Evolutionary conservation across 2,797 vertebrate species (phyloP).

Genomic region (Botia almorhae): DNA sequence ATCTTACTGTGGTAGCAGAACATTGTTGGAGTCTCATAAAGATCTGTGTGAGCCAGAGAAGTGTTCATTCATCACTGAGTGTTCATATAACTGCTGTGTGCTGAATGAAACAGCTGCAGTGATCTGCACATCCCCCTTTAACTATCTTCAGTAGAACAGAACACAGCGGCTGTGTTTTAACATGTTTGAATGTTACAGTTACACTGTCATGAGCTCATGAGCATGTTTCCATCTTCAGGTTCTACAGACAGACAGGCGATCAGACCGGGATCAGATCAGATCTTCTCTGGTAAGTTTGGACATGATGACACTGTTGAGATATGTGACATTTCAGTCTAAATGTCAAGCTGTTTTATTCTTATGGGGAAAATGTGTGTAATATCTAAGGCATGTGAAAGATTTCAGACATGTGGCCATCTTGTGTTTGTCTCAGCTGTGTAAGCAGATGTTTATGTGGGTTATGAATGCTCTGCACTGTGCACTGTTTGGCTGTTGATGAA

Average conservation of each 20-base stretch:
- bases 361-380: slow-evolving; percentile 56
- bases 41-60: too few species aligned
- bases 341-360: slow-evolving; percentile 54
- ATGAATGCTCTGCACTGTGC: slow-evolving; percentile 6
- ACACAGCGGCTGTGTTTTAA: too few species aligned
- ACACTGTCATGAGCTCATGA: not conserved
- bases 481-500: slow-evolving; percentile 16
- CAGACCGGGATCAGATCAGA: slow-evolving; percentile 54
- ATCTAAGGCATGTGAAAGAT: slow-evolving; percentile 4
- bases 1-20: too few species aligned
- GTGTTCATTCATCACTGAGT: too few species aligned
- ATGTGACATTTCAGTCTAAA: slow-evolving; percentile 21
- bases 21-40: too few species aligned
- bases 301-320: not conserved
- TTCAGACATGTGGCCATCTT: slow-evolving; percentile 30
- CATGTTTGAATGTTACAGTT: too few species aligned
- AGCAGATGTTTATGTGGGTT: slow-evolving; percentile 21
- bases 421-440: slow-evolving; percentile 19
- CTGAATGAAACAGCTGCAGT: too few species aligned
- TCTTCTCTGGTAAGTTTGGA: slow-evolving; percentile 56
- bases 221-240: not conserved
- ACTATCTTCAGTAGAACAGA: too few species aligned
- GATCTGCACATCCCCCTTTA: too few species aligned
- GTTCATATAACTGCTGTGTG: too few species aligned
- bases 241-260: not conserved